These are phyloP conservation scores for Rhombomys opimus DNA, from an alignment of 2,113 vertebrate species.

Conservation along the genomic window DNA sequence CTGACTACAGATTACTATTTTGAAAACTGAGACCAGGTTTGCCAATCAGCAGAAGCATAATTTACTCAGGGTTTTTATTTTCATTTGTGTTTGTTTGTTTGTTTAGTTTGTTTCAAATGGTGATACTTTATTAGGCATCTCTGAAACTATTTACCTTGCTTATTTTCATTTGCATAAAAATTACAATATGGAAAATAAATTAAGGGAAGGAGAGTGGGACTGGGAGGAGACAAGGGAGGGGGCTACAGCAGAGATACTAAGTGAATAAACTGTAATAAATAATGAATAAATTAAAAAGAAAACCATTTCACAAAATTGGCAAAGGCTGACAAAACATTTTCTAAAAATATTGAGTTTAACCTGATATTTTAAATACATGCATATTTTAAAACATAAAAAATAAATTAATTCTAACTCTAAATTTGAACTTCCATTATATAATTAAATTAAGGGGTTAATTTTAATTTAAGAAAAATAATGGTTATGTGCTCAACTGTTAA, in stretches of 20 bases:
- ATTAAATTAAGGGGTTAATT: not conserved
- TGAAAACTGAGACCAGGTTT: not conserved
- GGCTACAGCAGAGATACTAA: too few relatives aligned
- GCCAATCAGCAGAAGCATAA: not conserved
- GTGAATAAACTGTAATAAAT: too few relatives aligned
- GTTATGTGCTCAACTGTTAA: not conserved
- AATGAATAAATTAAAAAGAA: too few relatives aligned
- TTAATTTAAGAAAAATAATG: conserved; percentile 6
- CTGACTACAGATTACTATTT: not conserved
- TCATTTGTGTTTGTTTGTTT: not conserved
- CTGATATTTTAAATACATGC: too few relatives aligned
- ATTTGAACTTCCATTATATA: not conserved
- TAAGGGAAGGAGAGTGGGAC: too few relatives aligned
- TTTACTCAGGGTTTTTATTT: not conserved
- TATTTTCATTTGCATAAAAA: not conserved
- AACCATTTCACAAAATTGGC: too few relatives aligned
- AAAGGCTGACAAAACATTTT: too few relatives aligned
- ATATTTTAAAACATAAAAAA: not conserved
- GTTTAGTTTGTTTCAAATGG: not conserved
- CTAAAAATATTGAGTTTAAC: too few relatives aligned
- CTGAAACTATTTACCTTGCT: not conserved
- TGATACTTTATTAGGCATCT: not conserved
- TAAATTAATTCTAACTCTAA: not conserved
- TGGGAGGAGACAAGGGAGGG: too few relatives aligned
- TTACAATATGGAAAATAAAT: not conserved